Evolutionary conservation across 1,140 invertebrate species (phyloP).

Genomic region (Platorchestia sp.): DNA sequence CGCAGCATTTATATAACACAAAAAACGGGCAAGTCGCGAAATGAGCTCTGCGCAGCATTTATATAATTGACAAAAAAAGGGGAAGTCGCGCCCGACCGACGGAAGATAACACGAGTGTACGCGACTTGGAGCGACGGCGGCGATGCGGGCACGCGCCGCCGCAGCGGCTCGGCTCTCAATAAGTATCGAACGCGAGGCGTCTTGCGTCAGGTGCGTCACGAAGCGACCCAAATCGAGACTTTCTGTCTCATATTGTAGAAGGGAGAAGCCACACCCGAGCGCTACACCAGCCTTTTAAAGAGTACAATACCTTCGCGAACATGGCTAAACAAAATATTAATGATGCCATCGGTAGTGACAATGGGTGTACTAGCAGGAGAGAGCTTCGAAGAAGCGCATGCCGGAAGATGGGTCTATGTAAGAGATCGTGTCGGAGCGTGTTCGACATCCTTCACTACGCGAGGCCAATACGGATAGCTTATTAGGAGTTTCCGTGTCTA

Average conservation of each 20-base stretch:
- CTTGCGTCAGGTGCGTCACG: slow-evolving; percentile 32
- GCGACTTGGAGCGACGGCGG: neutral
- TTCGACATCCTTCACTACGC: slow-evolving; percentile 14
- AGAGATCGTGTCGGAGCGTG: slow-evolving; percentile 26
- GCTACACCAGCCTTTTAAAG: slow-evolving; percentile 43
- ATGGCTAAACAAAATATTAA: slow-evolving; percentile 54
- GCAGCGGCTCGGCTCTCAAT: neutral
- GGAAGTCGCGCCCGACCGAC: too few species aligned
- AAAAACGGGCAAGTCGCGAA: too few species aligned
- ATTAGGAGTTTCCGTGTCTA: neutral
- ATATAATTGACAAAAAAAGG: too few species aligned
- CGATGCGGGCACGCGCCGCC: neutral
- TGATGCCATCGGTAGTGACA: slow-evolving; percentile 51
- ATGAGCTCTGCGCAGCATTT: too few species aligned
- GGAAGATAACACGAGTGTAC: neutral
- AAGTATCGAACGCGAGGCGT: neutral
- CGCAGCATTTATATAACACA: too few species aligned
- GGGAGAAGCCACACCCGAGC: slow-evolving; percentile 46
- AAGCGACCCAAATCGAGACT: slow-evolving; percentile 52
- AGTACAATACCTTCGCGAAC: slow-evolving; percentile 45
- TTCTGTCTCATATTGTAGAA: slow-evolving; percentile 54
- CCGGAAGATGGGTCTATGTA: slow-evolving; percentile 25
- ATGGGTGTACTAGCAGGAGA: slow-evolving; percentile 16
- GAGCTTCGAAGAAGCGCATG: neutral
- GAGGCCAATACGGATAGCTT: neutral